Percentiles rank a stretch among this genome's conserved stretches.
Evolutionary conservation across 2,888 invertebrate genomes (phyloP).

Genomic region (Calameuta idolon): DNA sequence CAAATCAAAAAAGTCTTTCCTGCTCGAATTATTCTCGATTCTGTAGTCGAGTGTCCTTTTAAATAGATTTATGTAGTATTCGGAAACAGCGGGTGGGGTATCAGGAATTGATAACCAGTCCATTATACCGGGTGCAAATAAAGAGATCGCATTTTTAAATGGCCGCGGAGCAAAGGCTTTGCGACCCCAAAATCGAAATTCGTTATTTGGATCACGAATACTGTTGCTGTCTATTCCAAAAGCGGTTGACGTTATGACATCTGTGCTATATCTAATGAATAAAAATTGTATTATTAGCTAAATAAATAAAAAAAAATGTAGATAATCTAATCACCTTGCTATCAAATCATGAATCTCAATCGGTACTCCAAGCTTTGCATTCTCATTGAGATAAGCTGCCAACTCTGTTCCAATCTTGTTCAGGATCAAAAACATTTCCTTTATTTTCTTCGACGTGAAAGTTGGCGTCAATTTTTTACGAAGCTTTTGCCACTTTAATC

Average conservation of each 20-base stretch:
- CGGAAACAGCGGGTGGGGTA: slow-evolving; percentile 15
- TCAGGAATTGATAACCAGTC: slow-evolving; percentile 10
- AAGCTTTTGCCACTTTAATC: slow-evolving; percentile 58
- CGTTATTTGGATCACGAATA: slow-evolving; percentile 58
- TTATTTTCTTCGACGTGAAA: slow-evolving; percentile 64
- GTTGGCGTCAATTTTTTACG: slow-evolving; percentile 61
- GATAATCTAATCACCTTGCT: slow-evolving; percentile 39
- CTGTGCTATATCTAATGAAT: slow-evolving; percentile 58
- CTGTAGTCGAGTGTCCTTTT: slow-evolving; percentile 28
- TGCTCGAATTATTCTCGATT: slow-evolving; percentile 27
- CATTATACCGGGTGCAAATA: slow-evolving; percentile 25
- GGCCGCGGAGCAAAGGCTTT: slow-evolving; percentile 23
- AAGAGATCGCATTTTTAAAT: not conserved
- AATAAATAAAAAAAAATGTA: no score
- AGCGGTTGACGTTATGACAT: slow-evolving; percentile 65
- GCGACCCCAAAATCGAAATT: slow-evolving; percentile 44
- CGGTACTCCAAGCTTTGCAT: not conserved
- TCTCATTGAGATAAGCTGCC: slow-evolving; percentile 26
- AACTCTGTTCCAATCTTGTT: slow-evolving; percentile 47
- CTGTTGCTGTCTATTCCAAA: slow-evolving; percentile 65
- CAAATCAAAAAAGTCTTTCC: slow-evolving; percentile 41
- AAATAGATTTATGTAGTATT: slow-evolving; percentile 33
- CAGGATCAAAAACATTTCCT: slow-evolving; percentile 54
- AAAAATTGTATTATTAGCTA: not conserved
- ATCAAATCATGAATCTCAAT: slow-evolving; percentile 49